Conservation (phyloP, 1,140 invertebrate species). For the Drosophila gunungcola region DNA sequence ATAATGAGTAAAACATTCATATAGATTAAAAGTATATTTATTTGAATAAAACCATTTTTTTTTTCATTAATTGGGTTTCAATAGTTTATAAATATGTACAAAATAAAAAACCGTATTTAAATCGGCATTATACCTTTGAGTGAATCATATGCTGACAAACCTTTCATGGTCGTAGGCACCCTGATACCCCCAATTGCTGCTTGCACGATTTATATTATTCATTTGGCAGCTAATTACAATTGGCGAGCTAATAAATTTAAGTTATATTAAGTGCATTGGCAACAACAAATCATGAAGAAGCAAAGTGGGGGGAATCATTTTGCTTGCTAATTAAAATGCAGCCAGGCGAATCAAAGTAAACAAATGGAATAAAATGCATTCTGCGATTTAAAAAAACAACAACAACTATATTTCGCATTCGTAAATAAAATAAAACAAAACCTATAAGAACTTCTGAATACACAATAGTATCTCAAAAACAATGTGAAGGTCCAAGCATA, state of each 20-base stretch:
- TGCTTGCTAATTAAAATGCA: constrained; percentile 63
- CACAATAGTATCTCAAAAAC: constrained; percentile 5
- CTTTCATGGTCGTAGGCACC: constrained; percentile 39
- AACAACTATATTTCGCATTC: not conserved
- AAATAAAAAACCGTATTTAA: not conserved
- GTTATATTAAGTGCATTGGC: constrained; percentile 55
- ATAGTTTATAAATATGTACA: not conserved
- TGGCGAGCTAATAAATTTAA: constrained; percentile 49
- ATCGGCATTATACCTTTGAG: constrained; percentile 6
- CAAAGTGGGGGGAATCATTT: constrained; percentile 9
- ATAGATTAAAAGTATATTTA: not conserved
- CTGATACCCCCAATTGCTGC: constrained; percentile 15
- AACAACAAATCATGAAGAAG: constrained; percentile 19
- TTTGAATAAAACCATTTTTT: constrained; percentile 1
- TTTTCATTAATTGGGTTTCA: not conserved
- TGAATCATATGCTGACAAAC: constrained; percentile 24
- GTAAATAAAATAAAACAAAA: constrained; percentile 19
- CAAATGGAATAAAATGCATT: constrained; percentile 40
- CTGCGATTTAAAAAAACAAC: constrained; percentile 11
- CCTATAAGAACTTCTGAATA: constrained; percentile 2
- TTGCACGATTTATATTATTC: constrained; percentile 33
- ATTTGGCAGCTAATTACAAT: constrained; percentile 44
- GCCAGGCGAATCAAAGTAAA: constrained; percentile 35
- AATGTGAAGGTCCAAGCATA: constrained; percentile 16
- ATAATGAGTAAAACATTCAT: not conserved